These are phyloP conservation scores for Eutrigla gurnardus DNA, from an alignment of 2,797 vertebrate species.

Conservation along the genomic window DNA sequence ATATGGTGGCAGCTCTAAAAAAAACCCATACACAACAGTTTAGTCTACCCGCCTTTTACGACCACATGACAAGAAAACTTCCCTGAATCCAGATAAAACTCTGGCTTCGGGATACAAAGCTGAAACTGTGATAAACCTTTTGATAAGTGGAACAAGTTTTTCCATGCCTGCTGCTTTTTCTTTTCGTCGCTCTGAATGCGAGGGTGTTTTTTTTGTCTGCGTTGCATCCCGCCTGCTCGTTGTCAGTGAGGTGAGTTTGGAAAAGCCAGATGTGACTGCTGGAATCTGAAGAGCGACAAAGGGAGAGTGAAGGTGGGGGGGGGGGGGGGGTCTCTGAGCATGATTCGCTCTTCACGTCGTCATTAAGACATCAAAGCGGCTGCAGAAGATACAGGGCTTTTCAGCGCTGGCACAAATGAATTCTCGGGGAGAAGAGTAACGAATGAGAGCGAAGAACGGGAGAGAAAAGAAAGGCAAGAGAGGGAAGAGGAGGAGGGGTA, in stretches of 20 bases:
- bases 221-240: conserved; percentile 27
- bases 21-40: conserved; percentile 12
- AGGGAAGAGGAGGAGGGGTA: conserved; percentile 54
- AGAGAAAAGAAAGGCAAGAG: conserved; percentile 44
- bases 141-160: conserved; percentile 57
- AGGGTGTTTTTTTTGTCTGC: background rate
- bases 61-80: conserved; percentile 37
- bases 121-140: conserved; percentile 45
- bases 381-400: conserved; percentile 67
- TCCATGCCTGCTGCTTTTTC: conserved; percentile 40
- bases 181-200: conserved; percentile 11
- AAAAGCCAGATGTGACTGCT: conserved; percentile 61
- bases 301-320: conserved; percentile 4
- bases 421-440: conserved; percentile 62
- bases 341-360: conserved; percentile 68
- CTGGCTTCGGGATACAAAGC: conserved; percentile 23
- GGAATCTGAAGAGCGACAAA: conserved; percentile 57
- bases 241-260: conserved; percentile 35
- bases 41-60: conserved; percentile 34
- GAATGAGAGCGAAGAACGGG: conserved; percentile 48
- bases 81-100: conserved; percentile 52
- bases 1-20: conserved; percentile 23
- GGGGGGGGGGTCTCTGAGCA: conserved; percentile 28
- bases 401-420: conserved; percentile 59
- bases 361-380: conserved; percentile 81